Base-by-base conservation (phyloP, 2,888 invertebrate genomes). In the Apotomis capreana region DNA sequence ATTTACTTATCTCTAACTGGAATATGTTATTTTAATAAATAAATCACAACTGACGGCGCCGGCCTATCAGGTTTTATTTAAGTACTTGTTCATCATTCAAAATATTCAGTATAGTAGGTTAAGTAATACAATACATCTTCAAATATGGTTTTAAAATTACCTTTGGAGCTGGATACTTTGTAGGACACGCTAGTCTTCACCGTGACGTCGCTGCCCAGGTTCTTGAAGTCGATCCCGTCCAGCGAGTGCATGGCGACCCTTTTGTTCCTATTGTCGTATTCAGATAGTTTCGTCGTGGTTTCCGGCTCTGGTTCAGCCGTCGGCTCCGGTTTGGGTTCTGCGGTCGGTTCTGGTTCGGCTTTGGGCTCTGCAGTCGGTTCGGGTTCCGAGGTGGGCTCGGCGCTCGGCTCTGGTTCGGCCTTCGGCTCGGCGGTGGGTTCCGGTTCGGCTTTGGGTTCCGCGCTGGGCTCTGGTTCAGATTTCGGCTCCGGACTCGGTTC, bases 181-280 rank as follows among this genome's bases (percentile, higher is more conserved):
- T 95, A 97, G 0, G 97, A 96, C 3, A 97, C 95, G 82, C 97
- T 97, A 0, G 97, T 97, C 80, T 96, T 96, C 10, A 97, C 96
- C 0, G 96, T 95, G 40, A 96, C 95, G 55, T 96, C 96, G 69
- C 94, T 89, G 37, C 94, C 94, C 9, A 93, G 84, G 54, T 92
- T 89, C 74, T 90, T 91, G 51, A 93, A 91, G 74, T 92, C 90
- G 13, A 93, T 83, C 37, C 92, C 93, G 63, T 92, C 91, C 4
- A 89, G 68, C 0, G 91, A 87, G 78, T 92, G 92, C 83, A 91
- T 91, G 0, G 95, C 94, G 0, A 95, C 94, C 60, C 95, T 88
- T 75, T 95, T 95, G 51, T 95, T 95, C 69, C 92, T 87, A 69
- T 89, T 90, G 58, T 91, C 90, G 74, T 83, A 87, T 59, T 82